phyloP scores from a whole-genome alignment of 2,888 invertebrate genomes.

The Disparrhopalites patrizii region DNA sequence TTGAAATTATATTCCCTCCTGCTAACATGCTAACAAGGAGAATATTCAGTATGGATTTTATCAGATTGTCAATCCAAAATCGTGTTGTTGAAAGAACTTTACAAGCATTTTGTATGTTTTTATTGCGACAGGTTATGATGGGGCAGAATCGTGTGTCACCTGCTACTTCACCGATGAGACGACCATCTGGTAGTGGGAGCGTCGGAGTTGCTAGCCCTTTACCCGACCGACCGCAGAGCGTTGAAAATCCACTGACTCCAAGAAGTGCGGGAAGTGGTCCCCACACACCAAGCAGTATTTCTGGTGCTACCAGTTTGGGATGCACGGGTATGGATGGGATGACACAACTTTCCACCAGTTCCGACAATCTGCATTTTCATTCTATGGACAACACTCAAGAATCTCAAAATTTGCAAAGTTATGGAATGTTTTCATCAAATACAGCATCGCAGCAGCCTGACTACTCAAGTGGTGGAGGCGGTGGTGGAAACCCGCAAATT shows the following conservation, averaged over 20 bases:
- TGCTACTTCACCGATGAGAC: constrained; percentile 48
- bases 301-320: constrained; percentile 5
- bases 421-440: neutral
- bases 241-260: constrained; percentile 59
- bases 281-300: constrained; percentile 39
- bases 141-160: constrained; percentile 45
- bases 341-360: constrained; percentile 27
- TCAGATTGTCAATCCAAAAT: no score
- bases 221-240: constrained; percentile 60
- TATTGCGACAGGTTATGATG: constrained; percentile 35
- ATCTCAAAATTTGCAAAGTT: constrained; percentile 17
- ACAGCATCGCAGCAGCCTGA: constrained; percentile 23
- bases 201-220: constrained; percentile 54
- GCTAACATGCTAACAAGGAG: no score
- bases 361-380: constrained; percentile 22
- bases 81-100: neutral
- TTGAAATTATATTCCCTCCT: no score
- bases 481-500: constrained; percentile 36
- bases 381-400: constrained; percentile 19
- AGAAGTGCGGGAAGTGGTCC: constrained; percentile 50
- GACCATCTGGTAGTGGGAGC: constrained; percentile 56
- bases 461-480: constrained; percentile 36
- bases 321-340: constrained; percentile 32
- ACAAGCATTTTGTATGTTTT: neutral
- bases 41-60: no score